A percentile compares a stretch with the other conserved stretches of the same genome.
phyloP scores from a whole-genome alignment of 2,888 invertebrate species.

The Crepidodera aurea region DNA sequence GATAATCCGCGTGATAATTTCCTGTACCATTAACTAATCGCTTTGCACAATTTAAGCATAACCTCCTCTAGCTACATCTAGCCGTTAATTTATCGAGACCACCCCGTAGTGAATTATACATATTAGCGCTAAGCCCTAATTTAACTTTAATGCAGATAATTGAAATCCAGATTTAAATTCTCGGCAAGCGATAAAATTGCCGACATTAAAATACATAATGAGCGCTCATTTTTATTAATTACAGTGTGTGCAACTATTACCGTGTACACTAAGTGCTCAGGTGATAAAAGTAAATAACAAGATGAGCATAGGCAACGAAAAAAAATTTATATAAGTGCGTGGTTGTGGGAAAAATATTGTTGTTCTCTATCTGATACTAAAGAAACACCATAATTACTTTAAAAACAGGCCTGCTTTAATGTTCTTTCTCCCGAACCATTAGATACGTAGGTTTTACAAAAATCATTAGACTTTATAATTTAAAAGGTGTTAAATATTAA shows the following conservation, averaged over 20 bases:
- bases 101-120: not conserved
- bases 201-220: slow-evolving; percentile 1
- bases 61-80: too few species aligned
- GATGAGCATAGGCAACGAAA: not conserved
- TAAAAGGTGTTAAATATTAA: too few species aligned
- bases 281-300: slow-evolving; percentile 2
- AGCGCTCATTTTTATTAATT: slow-evolving; percentile 1
- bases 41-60: too few species aligned
- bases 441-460: too few species aligned
- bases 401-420: not conserved
- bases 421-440: too few species aligned
- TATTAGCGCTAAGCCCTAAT: not conserved
- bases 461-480: too few species aligned
- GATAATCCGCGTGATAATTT: too few species aligned
- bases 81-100: not conserved
- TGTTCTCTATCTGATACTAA: not conserved
- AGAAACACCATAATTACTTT: not conserved
- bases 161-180: slow-evolving; percentile 1
- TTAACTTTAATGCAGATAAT: slow-evolving; percentile 3
- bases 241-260: not conserved
- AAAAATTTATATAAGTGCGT: not conserved
- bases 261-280: not conserved
- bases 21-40: too few species aligned
- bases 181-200: slow-evolving; percentile 1
- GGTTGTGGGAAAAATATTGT: not conserved